A percentile compares a stretch with the other conserved stretches of the same genome.
Evolutionary conservation across 2,888 invertebrate species (phyloP).

Genomic region (Pomacea canaliculata): DNA sequence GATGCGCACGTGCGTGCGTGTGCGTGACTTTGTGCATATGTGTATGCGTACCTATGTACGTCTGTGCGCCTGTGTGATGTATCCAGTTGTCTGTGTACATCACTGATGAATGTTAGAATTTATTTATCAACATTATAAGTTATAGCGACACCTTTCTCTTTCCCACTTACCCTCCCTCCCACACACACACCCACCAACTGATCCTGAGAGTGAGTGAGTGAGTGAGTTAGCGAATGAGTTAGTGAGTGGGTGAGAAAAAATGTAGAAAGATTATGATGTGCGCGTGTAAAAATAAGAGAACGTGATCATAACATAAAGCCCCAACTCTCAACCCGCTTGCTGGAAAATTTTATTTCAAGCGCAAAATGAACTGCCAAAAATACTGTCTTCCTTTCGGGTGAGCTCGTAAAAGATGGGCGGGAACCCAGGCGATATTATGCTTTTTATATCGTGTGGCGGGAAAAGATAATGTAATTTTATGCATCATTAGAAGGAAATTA

Average conservation of each 20-base stretch:
- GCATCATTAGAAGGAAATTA: constrained; percentile 23
- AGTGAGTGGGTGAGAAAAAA: too few relatives aligned
- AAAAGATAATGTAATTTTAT: constrained; percentile 23
- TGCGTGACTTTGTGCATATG: constrained; percentile 6
- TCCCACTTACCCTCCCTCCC: not conserved
- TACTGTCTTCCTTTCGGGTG: constrained; percentile 5
- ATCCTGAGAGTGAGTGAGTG: too few relatives aligned
- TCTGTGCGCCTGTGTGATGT: not conserved
- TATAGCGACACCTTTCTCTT: too few relatives aligned
- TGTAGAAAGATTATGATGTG: not conserved
- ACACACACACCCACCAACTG: not conserved
- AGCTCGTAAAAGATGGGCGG: not conserved
- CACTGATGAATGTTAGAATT: not conserved
- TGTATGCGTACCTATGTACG: not conserved
- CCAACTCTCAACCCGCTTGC: not conserved
- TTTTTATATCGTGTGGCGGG: not conserved
- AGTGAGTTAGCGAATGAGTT: too few relatives aligned
- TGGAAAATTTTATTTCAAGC: constrained; percentile 1
- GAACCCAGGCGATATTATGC: not conserved
- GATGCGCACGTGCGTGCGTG: not conserved
- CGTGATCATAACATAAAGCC: not conserved
- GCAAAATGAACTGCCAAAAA: constrained; percentile 15
- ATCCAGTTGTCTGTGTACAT: not conserved
- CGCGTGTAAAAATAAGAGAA: too few relatives aligned
- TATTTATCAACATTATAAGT: too few relatives aligned